Evolutionary conservation across 2,797 vertebrate species (phyloP), one percentile per base, ranked within the genome.

Genomic region (Linurgus olivaceus): DNA sequence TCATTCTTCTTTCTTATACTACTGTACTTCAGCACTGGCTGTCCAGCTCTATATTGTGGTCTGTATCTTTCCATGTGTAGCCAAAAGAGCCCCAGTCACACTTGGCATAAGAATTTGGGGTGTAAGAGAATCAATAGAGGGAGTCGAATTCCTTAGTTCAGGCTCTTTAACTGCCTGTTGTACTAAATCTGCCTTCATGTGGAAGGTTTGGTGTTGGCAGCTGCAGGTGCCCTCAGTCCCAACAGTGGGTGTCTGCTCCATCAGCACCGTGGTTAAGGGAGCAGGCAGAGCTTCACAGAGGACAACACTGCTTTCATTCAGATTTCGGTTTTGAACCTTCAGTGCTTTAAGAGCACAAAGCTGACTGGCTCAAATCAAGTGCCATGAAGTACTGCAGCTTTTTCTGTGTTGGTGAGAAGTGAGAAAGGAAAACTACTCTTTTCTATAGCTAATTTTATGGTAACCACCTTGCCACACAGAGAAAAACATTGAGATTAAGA

Each of bases 221-320:
- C 35, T 63, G 52, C 26, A 81, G 47, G 44, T 48, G 33, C 13
- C 55, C 45, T 65, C 24, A 29, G 8, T 8, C 17, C 19, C 24
- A 45, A 3, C 42, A 20, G 19, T 3, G 16, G 7, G 6, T 50
- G 33, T 55, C 44, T 80, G 45, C 55, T 75, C 72, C 59, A 28
- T 25, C 7, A 3, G 55, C 18, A 76, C 20, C 1, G 0, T 3
- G 8, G 13, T 37, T 50, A 47, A 48, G 40, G 20, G 3, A 63
- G 45, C 4, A 2, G 19, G 29, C 13, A 83, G n/a, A 54, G 17
- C 4, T 65, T 52, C 61, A 26, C 3, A 26, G 31, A 52, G 70
- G 13, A 31, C 3, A 5, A 24, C 20, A 11, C 6, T 50, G 17
- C 42, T 88, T 82, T 82, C n/a, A n/a, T 25, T 61, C 7, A 2